Evolutionary conservation across 35 echinoderm and acorn worm genomes (phyloP).

Genomic region (Ptychodera flava): DNA sequence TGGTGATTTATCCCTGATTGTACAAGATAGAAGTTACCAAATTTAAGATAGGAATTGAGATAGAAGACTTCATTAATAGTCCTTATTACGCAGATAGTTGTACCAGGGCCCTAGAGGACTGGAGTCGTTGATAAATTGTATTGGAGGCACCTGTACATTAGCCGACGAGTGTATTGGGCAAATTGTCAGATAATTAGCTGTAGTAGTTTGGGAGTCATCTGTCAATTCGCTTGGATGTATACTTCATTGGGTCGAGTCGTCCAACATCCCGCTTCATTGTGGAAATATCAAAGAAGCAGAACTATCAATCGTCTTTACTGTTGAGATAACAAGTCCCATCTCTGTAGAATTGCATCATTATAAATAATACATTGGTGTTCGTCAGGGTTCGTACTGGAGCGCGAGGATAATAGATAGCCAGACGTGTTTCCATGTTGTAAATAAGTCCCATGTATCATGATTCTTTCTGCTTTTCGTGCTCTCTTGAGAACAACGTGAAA

Average conservation of each 20-base stretch:
- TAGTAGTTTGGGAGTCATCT: not conserved
- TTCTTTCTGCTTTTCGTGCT: not conserved
- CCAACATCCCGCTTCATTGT: not conserved
- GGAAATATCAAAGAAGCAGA: not conserved
- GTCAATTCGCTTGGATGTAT: not conserved
- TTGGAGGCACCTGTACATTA: not conserved
- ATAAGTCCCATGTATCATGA: not conserved
- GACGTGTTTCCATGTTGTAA: not conserved
- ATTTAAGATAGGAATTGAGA: slow-evolving; percentile 2
- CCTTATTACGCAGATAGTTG: not conserved
- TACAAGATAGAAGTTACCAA: not conserved
- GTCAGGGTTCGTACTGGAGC: not conserved
- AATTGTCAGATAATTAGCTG: not conserved
- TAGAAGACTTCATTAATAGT: not conserved
- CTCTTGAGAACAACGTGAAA: not conserved
- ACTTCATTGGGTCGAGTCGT: not conserved
- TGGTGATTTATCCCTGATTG: not conserved
- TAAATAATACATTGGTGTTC: not conserved
- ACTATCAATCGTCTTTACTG: not conserved
- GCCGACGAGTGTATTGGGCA: not conserved
- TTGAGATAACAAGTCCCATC: not conserved
- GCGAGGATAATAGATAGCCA: not conserved
- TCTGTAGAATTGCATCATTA: not conserved
- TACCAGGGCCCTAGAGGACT: not conserved
- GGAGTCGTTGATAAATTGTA: not conserved